phyloP scores from a whole-genome alignment of 2,113 vertebrate species.

The Seriola rivoliana region DNA sequence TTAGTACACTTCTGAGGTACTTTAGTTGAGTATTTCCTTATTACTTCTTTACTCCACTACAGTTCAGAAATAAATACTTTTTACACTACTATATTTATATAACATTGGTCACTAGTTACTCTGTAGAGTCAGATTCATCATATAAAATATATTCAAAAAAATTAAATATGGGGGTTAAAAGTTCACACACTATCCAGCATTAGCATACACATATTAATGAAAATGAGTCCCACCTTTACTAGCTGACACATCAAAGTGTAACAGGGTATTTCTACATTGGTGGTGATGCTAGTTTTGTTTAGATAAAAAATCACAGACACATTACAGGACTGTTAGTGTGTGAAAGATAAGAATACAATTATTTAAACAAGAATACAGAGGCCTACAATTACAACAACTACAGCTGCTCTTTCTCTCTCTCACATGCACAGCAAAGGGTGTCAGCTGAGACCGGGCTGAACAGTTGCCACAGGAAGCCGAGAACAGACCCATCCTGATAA shows the following conservation, averaged over 20 bases:
- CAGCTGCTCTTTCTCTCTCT: neutral
- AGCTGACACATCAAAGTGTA: neutral
- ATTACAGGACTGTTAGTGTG: neutral
- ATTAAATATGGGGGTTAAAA: neutral
- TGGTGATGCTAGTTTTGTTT: neutral
- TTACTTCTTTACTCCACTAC: neutral
- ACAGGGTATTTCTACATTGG: neutral
- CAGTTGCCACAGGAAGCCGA: too few species aligned
- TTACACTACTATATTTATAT: neutral
- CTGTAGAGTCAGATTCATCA: neutral
- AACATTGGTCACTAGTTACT: neutral
- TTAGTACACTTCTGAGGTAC: neutral
- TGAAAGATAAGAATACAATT: neutral
- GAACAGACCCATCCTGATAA: neutral
- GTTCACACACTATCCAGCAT: neutral
- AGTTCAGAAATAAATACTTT: neutral
- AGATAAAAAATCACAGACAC: neutral
- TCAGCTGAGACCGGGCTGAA: slow-evolving; percentile 18
- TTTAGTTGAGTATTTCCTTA: neutral
- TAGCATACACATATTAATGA: neutral
- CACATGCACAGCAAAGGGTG: slow-evolving; percentile 1
- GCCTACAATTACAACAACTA: neutral
- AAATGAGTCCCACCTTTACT: neutral
- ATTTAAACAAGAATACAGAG: neutral
- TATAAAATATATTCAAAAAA: neutral